Base-by-base conservation (phyloP, 2,797 vertebrate species). In the Phataginus tetradactyla region DNA sequence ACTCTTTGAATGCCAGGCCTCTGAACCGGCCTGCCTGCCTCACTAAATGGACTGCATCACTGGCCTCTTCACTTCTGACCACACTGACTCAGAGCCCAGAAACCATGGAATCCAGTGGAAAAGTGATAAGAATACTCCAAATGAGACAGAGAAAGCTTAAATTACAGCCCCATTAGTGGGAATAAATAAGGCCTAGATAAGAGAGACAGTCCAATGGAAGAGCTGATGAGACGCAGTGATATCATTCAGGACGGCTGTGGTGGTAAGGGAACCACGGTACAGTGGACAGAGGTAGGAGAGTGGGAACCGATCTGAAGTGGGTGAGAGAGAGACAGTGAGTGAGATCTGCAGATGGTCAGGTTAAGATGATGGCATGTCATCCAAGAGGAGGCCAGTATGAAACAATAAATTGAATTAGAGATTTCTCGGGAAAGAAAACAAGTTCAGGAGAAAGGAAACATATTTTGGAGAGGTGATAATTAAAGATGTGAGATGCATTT, bases 401-500 rank as follows among this genome's bases (percentile, higher is more conserved):
- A n/a, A 63, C 23, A 92, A 27, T 37, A 79, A 17, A 66, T 20
- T 37, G 49, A 66, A 87, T 5, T 21, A 72, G 69, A 89, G 29
- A 66, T 61, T 86, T 71, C 27, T n/a, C 4, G 69, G 68, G 81
- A 78, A 5, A 84, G 53, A 80, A 91, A 93, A 88, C n/a, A 91
- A 72, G 72, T 53, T 71, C 57, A 80, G 14, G 49, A 59, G 39
- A 49, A 39, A 93, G 8, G 49, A 74, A 15, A 5, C 45, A 45
- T 11, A 32, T 8, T 63, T 64, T 74, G 27, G 13, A 21, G 53
- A 86, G 39, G 37, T 87, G 7, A 72, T 53, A 77, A 78, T 15
- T 75, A 39, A 94, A 72, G 51, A 21, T 23, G 68, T 32, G 37
- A 90, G 18, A 61, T 18, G 25, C 27, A 20, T 42, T 74, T 42